phyloP scores from a whole-genome alignment of 2,797 vertebrate species.

The Simalia tracyae region DNA sequence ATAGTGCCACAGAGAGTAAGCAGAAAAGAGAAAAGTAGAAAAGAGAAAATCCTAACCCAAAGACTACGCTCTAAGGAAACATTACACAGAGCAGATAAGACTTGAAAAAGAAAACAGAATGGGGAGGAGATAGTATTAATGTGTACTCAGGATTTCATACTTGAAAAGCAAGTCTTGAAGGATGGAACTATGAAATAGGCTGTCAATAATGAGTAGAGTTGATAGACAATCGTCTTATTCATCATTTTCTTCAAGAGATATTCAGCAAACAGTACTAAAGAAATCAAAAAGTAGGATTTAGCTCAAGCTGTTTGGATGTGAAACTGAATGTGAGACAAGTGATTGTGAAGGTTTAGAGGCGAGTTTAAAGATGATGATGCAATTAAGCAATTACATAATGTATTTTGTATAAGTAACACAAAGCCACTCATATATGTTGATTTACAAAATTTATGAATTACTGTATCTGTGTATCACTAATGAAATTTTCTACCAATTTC shows the following conservation, averaged over 20 bases:
- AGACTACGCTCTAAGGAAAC: neutral
- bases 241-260: neutral
- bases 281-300: neutral
- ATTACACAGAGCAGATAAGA: neutral
- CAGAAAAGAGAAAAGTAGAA: neutral
- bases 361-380: neutral
- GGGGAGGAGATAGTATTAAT: neutral
- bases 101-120: neutral
- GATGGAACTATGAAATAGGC: neutral
- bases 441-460: constrained; percentile 21
- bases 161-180: neutral
- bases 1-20: neutral
- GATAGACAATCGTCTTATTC: neutral
- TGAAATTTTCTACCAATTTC: neutral
- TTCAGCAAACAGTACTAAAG: neutral
- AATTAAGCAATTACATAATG: neutral
- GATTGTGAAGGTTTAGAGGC: neutral
- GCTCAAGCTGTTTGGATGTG: neutral
- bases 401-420: neutral
- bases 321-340: neutral
- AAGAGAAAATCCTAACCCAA: neutral
- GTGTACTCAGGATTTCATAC: neutral
- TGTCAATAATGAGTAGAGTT: neutral
- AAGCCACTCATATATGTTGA: constrained; percentile 39
- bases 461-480: neutral